Evolutionary conservation across 2,797 vertebrate genomes (phyloP), one percentile per base, ranked within the genome.

Genomic region (Loris lydekkerianus): DNA sequence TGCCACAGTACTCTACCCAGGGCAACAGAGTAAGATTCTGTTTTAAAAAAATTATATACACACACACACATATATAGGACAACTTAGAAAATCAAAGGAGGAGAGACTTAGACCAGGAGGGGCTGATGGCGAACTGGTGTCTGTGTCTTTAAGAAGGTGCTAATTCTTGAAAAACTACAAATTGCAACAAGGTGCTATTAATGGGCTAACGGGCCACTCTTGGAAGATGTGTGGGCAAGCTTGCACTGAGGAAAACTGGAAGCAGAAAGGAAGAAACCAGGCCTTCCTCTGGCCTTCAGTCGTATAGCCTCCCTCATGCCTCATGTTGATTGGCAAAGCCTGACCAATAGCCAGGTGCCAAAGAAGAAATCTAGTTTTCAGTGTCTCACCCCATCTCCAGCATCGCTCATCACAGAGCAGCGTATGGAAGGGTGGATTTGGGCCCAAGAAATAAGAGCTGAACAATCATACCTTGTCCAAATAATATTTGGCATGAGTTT

Each of bases 401-500:
- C 6, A 10, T n/a, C 40, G 2, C 40, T 53, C 6, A 10, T n/a
- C 40, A 3, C n/a, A 60, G 37, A 31, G 56, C 9, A 43, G 31
- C 76, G n/a, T 23, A 8, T 13, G 17, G 27, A 58, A 85, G 67
- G 29, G 11, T 34, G 7, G 37, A 8, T 15, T 23, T 67, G 61
- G 89, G 18, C 21, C n/a, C 3, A 0, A 63, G 37, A 86, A 89
- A 37, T 34, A 81, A 86, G 77, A 91, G 31, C 10, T 53, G 29
- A 75, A 63, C 2, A 23, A 60, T 81, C 31, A 23, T 37, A 85
- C 8, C 27, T 65, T 11, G 4, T 83, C 60, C 91, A 43, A 70
- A 93, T 86, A 83, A 25, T 78, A 56, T 31, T 94, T 61, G 70
- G 56, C n/a, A 27, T 46, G 40, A 85, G 29, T 76, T 60, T 91